Conservation (phyloP, 2,888 invertebrate species). For the Hipparchia sbordonii region DNA sequence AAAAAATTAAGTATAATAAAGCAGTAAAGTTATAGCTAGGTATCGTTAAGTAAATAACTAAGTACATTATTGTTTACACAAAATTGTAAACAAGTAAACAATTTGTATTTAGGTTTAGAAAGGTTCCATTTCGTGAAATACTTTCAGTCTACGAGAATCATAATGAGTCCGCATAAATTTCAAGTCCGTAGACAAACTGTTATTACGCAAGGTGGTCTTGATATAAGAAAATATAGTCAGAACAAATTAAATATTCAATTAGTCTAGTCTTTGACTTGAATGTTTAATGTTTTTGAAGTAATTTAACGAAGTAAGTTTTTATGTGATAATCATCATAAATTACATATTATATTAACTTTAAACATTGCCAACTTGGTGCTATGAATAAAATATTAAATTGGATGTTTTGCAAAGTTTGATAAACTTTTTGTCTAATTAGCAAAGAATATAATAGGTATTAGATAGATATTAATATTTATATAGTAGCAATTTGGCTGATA, state of each 20-base stretch:
- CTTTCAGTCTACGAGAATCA: not conserved
- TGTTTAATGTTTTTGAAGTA: conserved; percentile 62
- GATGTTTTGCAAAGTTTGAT: not conserved
- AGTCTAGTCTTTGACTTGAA: conserved; percentile 44
- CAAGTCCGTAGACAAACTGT: conserved; percentile 18
- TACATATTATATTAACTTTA: conserved; percentile 4
- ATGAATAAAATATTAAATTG: conserved; percentile 9
- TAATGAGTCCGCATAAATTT: conserved; percentile 15
- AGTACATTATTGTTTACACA: no score
- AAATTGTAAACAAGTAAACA: no score
- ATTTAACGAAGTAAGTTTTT: conserved; percentile 17
- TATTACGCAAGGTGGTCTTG: conserved; percentile 14
- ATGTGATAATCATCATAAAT: conserved; percentile 12
- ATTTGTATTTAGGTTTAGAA: not conserved
- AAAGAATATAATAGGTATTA: not conserved
- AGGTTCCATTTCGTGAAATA: not conserved
- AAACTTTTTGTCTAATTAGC: conserved; percentile 58
- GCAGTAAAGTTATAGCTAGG: no score
- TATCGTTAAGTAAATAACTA: no score
- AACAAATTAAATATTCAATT: conserved; percentile 24
- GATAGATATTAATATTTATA: no score
- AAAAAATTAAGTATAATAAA: no score
- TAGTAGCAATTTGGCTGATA: no score
- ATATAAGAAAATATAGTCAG: conserved; percentile 23
- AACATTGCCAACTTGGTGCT: conserved; percentile 5